phyloP scores from a whole-genome alignment of 2,113 vertebrate genomes.

The Oncorhynchus tshawytscha region DNA sequence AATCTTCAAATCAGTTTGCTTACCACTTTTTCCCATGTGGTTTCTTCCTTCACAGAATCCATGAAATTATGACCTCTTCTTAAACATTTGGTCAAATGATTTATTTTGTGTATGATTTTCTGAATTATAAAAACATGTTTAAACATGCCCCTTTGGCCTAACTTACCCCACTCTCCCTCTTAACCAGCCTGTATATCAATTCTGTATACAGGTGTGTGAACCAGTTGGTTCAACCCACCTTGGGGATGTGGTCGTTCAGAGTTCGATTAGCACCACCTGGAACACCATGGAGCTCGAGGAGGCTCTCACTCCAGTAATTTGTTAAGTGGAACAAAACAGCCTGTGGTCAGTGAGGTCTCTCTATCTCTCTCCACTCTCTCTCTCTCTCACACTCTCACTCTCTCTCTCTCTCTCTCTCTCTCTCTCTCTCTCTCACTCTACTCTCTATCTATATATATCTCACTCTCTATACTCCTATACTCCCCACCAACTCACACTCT shows the following conservation, averaged over 20 bases:
- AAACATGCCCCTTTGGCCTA: too few relatives aligned
- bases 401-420: neutral
- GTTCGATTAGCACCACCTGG: constrained; percentile 48
- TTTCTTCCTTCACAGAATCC: too few relatives aligned
- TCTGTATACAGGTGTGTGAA: constrained; percentile 22
- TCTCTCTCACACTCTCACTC: neutral
- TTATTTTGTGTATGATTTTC: too few relatives aligned
- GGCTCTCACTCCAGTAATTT: constrained; percentile 33
- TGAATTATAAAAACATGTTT: too few relatives aligned
- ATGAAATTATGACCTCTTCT: too few relatives aligned
- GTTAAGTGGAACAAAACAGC: constrained; percentile 8
- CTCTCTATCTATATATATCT: neutral
- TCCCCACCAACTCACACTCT: neutral
- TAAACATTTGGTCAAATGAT: too few relatives aligned
- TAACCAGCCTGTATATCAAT: neutral
- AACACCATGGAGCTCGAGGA: constrained; percentile 52
- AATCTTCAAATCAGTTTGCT: too few relatives aligned
- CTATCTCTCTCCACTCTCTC: constrained; percentile 13
- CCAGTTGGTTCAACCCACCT: constrained; percentile 22
- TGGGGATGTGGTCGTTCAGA: constrained; percentile 24
- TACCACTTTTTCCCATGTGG: too few relatives aligned
- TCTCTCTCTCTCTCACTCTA: neutral
- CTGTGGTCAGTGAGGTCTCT: neutral
- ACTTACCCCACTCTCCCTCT: too few relatives aligned
- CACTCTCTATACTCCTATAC: neutral